Evolutionary conservation across 2,888 invertebrate genomes (phyloP), one percentile per base, ranked within the genome.

Genomic region (Disparrhopalites patrizii): DNA sequence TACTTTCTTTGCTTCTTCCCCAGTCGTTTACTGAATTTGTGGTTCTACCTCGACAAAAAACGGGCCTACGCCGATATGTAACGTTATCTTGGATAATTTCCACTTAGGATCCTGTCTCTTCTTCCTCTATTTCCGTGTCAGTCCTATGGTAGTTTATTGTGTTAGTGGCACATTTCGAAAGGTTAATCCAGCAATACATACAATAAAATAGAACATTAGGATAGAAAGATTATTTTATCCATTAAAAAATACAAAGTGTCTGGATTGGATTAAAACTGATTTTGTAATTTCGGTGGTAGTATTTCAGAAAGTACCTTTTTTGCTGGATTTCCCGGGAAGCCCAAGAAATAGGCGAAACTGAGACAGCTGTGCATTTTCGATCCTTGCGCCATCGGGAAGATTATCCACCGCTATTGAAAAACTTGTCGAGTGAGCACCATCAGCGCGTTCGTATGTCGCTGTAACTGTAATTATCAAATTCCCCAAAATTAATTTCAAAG

Each of bases 121-220:
- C 76, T 93, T 92, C 81, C 84, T 93, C 71, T 94, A 91, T 81
- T 93, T 93, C 75, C 94, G 95, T 78, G 90, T 93, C 75, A 95
- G 95, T 80, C 95, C 95, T 0, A 88, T 94, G 68, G 93, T 93
- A 0, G 83, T 95, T 52, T 94, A 93, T 80, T 92, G 92, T 81
- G 90, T 94, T 71, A 93, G 93, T 77, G 92, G 92, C 50, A 90
- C 92, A 70, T 95, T 93, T 80, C 85, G 93, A 76, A 91, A 93
- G 79, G 75, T 75, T 62, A 69, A n/a, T n/a, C n/a, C n/a, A n/a
- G n/a, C n/a, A n/a, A n/a, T n/a, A n/a, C n/a, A n/a, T n/a, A n/a
- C n/a, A n/a, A n/a, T n/a, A n/a, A n/a, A n/a, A n/a, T n/a, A n/a
- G n/a, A n/a, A n/a, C n/a, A n/a, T n/a, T n/a, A n/a, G n/a, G n/a